phyloP scores from a whole-genome alignment of 2,113 vertebrate genomes.

The Periophthalmodon schlosseri region DNA sequence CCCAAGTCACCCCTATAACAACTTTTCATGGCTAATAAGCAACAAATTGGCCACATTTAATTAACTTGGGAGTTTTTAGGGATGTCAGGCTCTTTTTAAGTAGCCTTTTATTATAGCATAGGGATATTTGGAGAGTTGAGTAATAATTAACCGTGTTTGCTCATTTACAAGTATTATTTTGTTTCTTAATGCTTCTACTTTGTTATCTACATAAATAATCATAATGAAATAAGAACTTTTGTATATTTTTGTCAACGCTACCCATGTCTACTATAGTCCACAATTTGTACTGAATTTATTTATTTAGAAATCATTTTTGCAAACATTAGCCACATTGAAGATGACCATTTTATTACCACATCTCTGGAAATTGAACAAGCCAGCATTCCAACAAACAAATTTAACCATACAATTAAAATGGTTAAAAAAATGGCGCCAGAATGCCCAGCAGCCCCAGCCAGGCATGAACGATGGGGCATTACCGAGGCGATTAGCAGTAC shows the following conservation, averaged over 20 bases:
- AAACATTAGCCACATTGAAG: too few species aligned
- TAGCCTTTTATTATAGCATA: background rate
- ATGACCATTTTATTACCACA: too few species aligned
- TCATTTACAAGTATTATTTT: background rate
- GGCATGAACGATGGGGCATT: slow-evolving; percentile 73
- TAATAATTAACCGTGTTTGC: background rate
- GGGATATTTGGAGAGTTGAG: background rate
- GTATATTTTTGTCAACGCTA: too few species aligned
- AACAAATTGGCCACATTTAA: slow-evolving; percentile 4
- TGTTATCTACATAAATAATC: too few species aligned
- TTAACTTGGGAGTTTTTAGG: background rate
- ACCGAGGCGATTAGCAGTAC: slow-evolving; percentile 74
- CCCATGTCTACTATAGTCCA: too few species aligned
- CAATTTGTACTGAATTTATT: background rate
- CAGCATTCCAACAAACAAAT: too few species aligned
- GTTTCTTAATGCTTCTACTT: too few species aligned
- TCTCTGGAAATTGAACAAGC: too few species aligned
- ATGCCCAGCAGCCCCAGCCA: slow-evolving; percentile 54
- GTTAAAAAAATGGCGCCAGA: slow-evolving; percentile 38
- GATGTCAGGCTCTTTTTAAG: background rate
- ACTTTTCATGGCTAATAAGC: background rate
- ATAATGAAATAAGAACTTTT: too few species aligned
- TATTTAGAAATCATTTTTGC: too few species aligned
- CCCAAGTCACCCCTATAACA: background rate
- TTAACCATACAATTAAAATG: too few species aligned